These are phyloP conservation scores for Drosophila sp. DNA, from an alignment of 1,140 invertebrate species.

Conservation along the genomic window DNA sequence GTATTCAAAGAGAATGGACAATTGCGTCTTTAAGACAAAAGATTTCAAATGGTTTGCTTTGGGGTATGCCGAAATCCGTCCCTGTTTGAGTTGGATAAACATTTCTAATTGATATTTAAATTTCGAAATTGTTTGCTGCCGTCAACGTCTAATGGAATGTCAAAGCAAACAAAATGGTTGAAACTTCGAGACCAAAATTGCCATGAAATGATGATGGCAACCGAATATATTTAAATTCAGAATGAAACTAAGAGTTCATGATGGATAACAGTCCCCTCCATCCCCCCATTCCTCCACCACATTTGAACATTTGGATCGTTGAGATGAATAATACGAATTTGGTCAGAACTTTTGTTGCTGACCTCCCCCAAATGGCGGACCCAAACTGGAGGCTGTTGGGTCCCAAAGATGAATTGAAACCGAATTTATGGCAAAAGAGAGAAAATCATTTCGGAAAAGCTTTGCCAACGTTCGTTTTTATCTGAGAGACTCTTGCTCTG, in stretches of 20 bases:
- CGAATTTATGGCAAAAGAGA: conserved; percentile 47
- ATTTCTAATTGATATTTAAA: conserved; percentile 23
- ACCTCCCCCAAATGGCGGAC: conserved; percentile 25
- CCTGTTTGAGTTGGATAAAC: neutral
- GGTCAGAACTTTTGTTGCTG: conserved; percentile 30
- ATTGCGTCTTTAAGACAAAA: too few relatives aligned
- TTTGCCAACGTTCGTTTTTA: conserved; percentile 21
- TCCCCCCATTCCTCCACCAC: neutral
- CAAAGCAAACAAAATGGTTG: conserved; percentile 17
- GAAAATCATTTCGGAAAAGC: conserved; percentile 21
- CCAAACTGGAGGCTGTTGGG: conserved; percentile 17
- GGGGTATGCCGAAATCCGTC: neutral
- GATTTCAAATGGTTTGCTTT: too few relatives aligned
- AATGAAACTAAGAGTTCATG: conserved; percentile 4
- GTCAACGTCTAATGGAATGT: conserved; percentile 10
- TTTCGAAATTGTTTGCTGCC: conserved; percentile 16
- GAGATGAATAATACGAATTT: conserved; percentile 51
- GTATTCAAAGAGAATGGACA: too few relatives aligned
- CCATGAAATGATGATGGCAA: neutral
- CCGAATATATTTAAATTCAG: conserved; percentile 44
- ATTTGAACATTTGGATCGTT: conserved; percentile 36
- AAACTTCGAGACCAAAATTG: neutral
- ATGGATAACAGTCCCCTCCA: neutral
- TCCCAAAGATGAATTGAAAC: neutral
- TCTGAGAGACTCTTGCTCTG: conserved; percentile 15